Evolutionary conservation across 2,888 invertebrate species (phyloP).

Genomic region (Rotaria socialis): DNA sequence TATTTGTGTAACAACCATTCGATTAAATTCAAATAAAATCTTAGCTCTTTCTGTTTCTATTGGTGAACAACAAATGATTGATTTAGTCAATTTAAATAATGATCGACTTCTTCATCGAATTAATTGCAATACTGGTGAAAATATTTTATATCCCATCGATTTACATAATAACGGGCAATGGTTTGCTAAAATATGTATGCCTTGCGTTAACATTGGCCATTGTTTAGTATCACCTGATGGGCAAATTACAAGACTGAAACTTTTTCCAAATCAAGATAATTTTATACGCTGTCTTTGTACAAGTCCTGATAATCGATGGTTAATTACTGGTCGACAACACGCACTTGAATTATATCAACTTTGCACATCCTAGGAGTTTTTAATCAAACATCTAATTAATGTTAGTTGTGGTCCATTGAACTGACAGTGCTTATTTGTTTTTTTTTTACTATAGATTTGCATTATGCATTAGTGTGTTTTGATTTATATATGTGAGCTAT

Average conservation of each 20-base stretch:
- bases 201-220: neutral
- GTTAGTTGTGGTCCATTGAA: neutral
- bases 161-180: slow-evolving; percentile 17
- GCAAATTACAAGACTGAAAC: neutral
- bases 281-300: neutral
- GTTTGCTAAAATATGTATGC: neutral
- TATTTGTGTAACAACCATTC: neutral
- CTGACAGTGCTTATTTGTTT: neutral
- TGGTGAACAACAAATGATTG: neutral
- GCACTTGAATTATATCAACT: neutral
- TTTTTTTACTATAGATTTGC: neutral
- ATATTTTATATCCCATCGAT: neutral
- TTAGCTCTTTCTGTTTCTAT: neutral
- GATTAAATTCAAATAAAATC: neutral
- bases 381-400: neutral
- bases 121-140: neutral
- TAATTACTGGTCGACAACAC: neutral
- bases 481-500: neutral
- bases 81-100: neutral
- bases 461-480: neutral
- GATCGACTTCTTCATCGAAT: neutral
- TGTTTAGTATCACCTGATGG: neutral
- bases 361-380: neutral
- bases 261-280: slow-evolving; percentile 16
- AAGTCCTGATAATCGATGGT: slow-evolving; percentile 9